Evolutionary conservation across 37 sponge, comb jelly and placozoan genomes (phyloP).

Genomic region (Diacarnus erythraeanus): DNA sequence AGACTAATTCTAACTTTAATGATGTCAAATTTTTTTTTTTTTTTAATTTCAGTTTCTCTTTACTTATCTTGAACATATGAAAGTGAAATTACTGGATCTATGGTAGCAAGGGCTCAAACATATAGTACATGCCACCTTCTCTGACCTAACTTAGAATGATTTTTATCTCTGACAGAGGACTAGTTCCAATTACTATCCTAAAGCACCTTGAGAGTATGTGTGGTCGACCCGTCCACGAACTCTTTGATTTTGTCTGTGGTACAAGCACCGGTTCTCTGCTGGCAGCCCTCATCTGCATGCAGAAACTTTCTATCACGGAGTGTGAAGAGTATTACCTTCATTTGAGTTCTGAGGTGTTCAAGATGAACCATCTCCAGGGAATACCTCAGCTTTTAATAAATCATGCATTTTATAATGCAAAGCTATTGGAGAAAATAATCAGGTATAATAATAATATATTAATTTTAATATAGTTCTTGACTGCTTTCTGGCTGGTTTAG

Average conservation of each 20-base stretch:
- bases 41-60: too few relatives aligned
- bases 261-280: constrained; percentile 73
- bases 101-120: too few relatives aligned
- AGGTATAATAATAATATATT: too few relatives aligned
- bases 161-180: constrained; percentile 42
- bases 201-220: constrained; percentile 59
- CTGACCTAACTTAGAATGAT: not conserved
- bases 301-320: constrained; percentile 3
- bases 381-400: constrained; percentile 64
- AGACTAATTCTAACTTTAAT: too few relatives aligned
- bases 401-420: constrained; percentile 76
- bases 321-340: constrained; percentile 31
- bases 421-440: constrained; percentile 43
- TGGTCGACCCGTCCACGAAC: constrained; percentile 17
- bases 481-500: too few relatives aligned
- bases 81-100: too few relatives aligned
- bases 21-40: too few relatives aligned
- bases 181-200: constrained; percentile 67
- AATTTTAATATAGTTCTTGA: too few relatives aligned
- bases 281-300: constrained; percentile 44
- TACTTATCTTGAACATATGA: too few relatives aligned
- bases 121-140: not conserved
- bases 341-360: constrained; percentile 66
- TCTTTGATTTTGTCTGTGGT: constrained; percentile 86
- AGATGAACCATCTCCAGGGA: constrained; percentile 71